These are phyloP conservation scores for Rissa tridactyla DNA, from an alignment of 2,113 vertebrate species.

Conservation along the genomic window DNA sequence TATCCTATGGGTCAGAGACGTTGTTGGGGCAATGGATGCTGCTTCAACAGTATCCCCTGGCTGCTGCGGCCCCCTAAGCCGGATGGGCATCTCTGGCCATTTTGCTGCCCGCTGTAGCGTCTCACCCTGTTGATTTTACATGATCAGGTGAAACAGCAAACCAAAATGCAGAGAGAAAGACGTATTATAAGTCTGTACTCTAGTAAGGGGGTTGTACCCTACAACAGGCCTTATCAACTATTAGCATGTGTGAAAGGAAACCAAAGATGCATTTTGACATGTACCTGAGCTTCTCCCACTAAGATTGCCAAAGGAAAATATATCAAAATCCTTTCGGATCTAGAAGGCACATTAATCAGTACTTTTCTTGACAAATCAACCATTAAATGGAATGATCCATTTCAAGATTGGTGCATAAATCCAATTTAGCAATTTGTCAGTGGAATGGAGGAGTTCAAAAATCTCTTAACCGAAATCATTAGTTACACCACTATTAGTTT, in stretches of 20 bases:
- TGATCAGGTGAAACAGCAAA: neutral
- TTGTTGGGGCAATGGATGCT: neutral
- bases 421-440: neutral
- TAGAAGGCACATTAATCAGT: neutral
- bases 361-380: neutral
- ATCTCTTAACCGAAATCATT: neutral
- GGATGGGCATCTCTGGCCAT: neutral
- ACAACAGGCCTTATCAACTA: neutral
- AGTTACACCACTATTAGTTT: neutral
- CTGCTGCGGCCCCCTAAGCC: neutral
- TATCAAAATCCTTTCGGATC: constrained; percentile 1
- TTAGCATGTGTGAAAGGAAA: constrained; percentile 5
- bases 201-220: constrained; percentile 6
- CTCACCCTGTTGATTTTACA: neutral
- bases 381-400: neutral
- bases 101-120: neutral
- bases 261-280: neutral
- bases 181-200: neutral
- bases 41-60: neutral
- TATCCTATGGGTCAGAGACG: fast-evolving
- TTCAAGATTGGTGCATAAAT: constrained; percentile 1
- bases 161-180: neutral
- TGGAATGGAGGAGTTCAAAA: neutral
- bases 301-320: neutral
- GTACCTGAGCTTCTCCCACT: neutral